Evolutionary conservation across 1,140 invertebrate species (phyloP).

Genomic region (Zaprionus camerounensis): DNA sequence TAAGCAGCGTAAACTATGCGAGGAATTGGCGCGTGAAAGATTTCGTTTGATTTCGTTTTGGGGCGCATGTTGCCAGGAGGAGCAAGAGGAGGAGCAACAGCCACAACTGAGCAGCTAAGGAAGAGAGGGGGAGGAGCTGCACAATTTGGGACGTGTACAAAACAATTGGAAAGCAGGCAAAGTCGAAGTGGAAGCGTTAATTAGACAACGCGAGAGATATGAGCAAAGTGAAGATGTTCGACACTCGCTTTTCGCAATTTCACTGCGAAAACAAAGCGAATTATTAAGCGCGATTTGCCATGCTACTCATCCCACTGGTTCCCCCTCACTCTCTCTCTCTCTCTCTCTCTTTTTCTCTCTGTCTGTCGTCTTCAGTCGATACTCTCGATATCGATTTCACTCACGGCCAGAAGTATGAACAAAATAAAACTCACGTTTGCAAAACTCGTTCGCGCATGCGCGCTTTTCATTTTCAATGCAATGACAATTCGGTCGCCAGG

Average conservation of each 20-base stretch:
- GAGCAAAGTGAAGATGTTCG: constrained; percentile 55
- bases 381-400: constrained; percentile 75
- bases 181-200: constrained; percentile 50
- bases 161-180: constrained; percentile 74
- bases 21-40: constrained; percentile 80
- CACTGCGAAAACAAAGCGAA: constrained; percentile 62
- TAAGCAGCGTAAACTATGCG: constrained; percentile 63
- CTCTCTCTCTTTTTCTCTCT: no score
- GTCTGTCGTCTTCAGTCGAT: constrained; percentile 6
- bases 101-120: background rate
- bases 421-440: constrained; percentile 49
- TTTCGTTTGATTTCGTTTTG: constrained; percentile 72
- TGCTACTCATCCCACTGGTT: background rate
- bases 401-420: constrained; percentile 38
- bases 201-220: constrained; percentile 58
- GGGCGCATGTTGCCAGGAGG: constrained; percentile 6
- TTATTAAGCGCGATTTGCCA: constrained; percentile 48
- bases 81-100: background rate
- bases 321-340: no score
- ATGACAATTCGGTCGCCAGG: constrained; percentile 59
- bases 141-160: constrained; percentile 43
- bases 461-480: constrained; percentile 74
- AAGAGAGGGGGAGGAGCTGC: background rate
- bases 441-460: constrained; percentile 68
- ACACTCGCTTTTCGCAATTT: constrained; percentile 53